Evolutionary conservation across 2,797 vertebrate genomes (phyloP).

Genomic region (Pseudochaenichthys georgianus): DNA sequence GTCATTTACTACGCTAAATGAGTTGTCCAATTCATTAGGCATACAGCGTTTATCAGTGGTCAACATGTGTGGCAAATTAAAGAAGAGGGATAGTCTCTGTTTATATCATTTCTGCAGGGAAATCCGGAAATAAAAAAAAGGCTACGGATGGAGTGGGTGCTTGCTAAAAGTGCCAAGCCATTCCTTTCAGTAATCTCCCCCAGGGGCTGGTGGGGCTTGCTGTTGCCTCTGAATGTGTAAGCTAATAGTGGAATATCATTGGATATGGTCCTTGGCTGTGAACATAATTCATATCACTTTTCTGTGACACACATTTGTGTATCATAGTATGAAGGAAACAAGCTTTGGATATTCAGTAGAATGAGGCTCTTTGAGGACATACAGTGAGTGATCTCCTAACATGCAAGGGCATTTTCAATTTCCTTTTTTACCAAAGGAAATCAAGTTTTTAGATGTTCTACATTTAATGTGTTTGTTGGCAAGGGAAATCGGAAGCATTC

Average conservation of each 20-base stretch:
- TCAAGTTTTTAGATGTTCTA: conserved; percentile 54
- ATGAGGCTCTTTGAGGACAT: conserved; percentile 50
- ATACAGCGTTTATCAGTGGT: conserved; percentile 42
- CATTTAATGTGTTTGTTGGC: conserved; percentile 28
- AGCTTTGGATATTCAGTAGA: conserved; percentile 37
- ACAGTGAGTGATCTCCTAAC: conserved; percentile 57
- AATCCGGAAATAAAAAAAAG: conserved; percentile 3
- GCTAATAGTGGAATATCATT: conserved; percentile 63
- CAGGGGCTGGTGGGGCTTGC: conserved; percentile 42
- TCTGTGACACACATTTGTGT: conserved; percentile 39
- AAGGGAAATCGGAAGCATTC: conserved; percentile 40
- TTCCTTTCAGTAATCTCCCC: conserved; percentile 60
- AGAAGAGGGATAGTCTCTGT: conserved; percentile 26
- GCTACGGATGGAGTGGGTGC: conserved; percentile 25
- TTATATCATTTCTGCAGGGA: conserved; percentile 27
- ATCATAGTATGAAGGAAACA: conserved; percentile 34
- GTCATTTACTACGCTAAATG: not conserved
- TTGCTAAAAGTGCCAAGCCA: conserved; percentile 36
- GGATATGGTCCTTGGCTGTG: conserved; percentile 55
- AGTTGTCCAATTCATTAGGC: conserved; percentile 28
- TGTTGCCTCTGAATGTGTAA: conserved; percentile 44
- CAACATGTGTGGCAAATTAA: conserved; percentile 48
- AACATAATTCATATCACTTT: conserved; percentile 54
- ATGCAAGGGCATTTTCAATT: conserved; percentile 66
- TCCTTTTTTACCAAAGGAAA: conserved; percentile 66